Evolutionary conservation across 64 coral and sea anemone genomes (phyloP), one percentile per base, ranked within the genome.

Genomic region (Montipora efflorescens): DNA sequence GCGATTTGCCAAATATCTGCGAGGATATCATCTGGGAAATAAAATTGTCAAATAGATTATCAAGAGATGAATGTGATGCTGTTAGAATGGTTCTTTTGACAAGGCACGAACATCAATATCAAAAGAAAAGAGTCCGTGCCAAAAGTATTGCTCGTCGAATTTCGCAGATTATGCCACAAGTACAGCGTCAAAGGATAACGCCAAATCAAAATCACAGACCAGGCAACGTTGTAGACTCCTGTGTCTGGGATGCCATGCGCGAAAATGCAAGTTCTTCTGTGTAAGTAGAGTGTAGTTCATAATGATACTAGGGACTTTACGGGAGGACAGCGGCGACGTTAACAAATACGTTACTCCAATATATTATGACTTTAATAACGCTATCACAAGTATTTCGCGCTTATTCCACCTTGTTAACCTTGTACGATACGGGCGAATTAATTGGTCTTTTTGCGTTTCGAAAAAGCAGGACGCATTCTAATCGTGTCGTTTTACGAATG

Each of bases 61-160:
- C 83, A 5, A 7, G 73, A 15, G 85, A 92, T 16, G 90, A 96
- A 82, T 91, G 77, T 25, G 89, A 92, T 53, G 84, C 87, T 62
- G 88, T 96, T 10, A 91, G 86, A 43, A 66, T 92, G 36, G 67
- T 94, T 13, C 90, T 99, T 44, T 83, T 99, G 5, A 92, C 92
- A 25, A 93, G 91, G 59, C 98, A 96, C 90, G 84, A 91, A 14
- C 98, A 99, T 81, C 90, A 96, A 47, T 73, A 94, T 21, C 95
- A 96, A 75, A 84, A 94, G 59, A 96, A 77, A 87, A 94, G 85
- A 51, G 11, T 5, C 48, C 79, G 70, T 23, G 45, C 47, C 21
- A 74, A 80, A 11, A 75, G 18, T 8, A 44, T 71, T 57, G 79
- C 78, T 3, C 28, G 78, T 7, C 90, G 79, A 20, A 57, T 82